A percentile compares a stretch with the other conserved stretches of the same genome.
Conservation (phyloP, 2,888 invertebrate genomes). For the Heliconius hortense region DNA sequence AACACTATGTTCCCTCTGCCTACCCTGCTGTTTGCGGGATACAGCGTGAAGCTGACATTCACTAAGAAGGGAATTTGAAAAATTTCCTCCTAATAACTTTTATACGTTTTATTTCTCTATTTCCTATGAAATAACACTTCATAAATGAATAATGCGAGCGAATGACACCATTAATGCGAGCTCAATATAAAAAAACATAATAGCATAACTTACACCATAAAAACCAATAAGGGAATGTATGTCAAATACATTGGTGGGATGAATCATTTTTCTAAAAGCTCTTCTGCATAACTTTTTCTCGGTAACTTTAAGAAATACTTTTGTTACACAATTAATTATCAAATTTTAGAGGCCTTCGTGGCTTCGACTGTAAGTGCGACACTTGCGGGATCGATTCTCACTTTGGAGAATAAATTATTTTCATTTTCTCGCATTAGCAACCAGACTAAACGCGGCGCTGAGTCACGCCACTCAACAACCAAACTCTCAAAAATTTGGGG, state of each 20-base stretch:
- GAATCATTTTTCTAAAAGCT: slow-evolving; percentile 1
- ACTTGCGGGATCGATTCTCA: neutral
- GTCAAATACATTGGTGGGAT: neutral
- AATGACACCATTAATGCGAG: neutral
- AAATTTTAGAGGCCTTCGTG: too few relatives aligned
- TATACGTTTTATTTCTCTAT: too few relatives aligned
- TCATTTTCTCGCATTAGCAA: too few relatives aligned
- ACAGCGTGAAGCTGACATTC: too few relatives aligned
- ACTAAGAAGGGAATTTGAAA: too few relatives aligned
- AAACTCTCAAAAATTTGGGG: neutral
- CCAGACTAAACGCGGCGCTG: neutral
- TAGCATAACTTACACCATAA: neutral
- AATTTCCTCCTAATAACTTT: too few relatives aligned
- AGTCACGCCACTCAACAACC: neutral
- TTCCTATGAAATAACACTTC: too few relatives aligned
- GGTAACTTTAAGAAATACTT: neutral
- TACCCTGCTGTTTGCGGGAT: too few relatives aligned
- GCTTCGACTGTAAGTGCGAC: neutral
- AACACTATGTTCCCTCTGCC: too few relatives aligned
- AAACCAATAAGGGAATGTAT: slow-evolving; percentile 1
- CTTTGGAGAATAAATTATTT: neutral
- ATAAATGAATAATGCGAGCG: too few relatives aligned
- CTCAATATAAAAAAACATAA: neutral
- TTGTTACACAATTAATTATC: neutral
- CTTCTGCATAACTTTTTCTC: neutral